Base-by-base conservation (phyloP, 2,888 invertebrate species). In the Tenthredo amoena region DNA sequence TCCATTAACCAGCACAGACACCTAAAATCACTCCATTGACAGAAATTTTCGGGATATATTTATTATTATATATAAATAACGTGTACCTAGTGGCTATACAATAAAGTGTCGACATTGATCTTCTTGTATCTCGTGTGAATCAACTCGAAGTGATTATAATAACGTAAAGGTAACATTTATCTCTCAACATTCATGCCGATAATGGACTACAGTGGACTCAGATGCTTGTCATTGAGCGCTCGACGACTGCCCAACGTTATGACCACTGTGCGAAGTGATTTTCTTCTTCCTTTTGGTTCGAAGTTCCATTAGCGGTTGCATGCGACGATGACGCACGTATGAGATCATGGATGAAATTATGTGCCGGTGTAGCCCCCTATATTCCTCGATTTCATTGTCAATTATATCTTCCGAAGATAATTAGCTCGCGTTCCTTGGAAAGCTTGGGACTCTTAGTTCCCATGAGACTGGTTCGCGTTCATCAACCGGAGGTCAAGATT, bases 241-340 rank as follows among this genome's bases (percentile, higher is more conserved):
- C 55, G 26, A 31, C 55, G 18, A 34, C 77, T 50, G 34, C 31
- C 10, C 31, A 55, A 50, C 31, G 47, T 77, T 77, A 50, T 55
- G 34, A 77, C 31, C 68, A 68, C 68, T 68, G 68, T 68, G 34
- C 68, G 34, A 34, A 68, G 40, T 74, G 43, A 47, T 74, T 74
- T 26, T 40, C 21, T 62, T 26, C 2, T 62, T 62, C 26, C 62
- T 26, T 74, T 74, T 31, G 21, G 55, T 50, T 50, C 55, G 18
- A 55, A 31, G 55, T 77, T 77, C 77, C 77, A 74, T 74, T 74
- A 74, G 43, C 74, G 47, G 55, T 77, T 55, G 26, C 77, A 50
- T 55, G 77, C 31, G 77, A 55, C 50, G 31, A 77, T 55, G 77
- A 77, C 77, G 77, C 77, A 55, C 77, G 77, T 55, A 77, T 77